Conservation (phyloP, 2,113 vertebrate genomes). For the Rynchops niger region DNA sequence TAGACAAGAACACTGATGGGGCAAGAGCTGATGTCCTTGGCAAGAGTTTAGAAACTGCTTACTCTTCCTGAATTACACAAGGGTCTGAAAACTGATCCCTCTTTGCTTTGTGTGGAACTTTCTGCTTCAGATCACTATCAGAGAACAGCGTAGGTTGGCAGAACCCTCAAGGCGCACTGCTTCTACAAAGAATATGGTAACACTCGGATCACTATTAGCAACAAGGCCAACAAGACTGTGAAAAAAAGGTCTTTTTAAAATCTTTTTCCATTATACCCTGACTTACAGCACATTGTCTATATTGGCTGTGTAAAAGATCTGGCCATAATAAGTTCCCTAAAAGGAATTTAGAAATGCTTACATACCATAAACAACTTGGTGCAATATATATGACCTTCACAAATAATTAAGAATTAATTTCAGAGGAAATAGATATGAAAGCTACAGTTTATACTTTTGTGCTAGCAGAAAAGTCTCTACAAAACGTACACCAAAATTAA, state of each 20-base stretch:
- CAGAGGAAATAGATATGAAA: background rate
- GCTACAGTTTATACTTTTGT: background rate
- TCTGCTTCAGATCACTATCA: background rate
- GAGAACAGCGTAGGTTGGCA: background rate
- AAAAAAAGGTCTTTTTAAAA: background rate
- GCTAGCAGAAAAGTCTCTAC: background rate
- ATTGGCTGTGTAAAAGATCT: background rate
- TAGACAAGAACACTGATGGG: background rate
- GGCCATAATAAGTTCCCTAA: background rate
- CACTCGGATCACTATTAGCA: background rate
- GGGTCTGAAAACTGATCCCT: background rate
- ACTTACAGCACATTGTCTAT: background rate
- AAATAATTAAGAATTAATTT: background rate
- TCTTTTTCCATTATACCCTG: background rate
- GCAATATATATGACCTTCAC: background rate
- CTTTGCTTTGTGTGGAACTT: background rate
- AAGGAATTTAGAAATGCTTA: background rate
- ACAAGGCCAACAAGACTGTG: background rate
- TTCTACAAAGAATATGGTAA: background rate
- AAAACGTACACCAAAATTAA: background rate
- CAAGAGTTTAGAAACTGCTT: background rate
- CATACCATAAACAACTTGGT: background rate
- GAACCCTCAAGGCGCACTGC: background rate
- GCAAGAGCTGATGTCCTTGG: background rate
- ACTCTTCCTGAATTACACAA: background rate